Evolutionary conservation across 2,888 invertebrate species (phyloP), one percentile per base, ranked within the genome.

Genomic region (Rhimphoctona megacephalus): DNA sequence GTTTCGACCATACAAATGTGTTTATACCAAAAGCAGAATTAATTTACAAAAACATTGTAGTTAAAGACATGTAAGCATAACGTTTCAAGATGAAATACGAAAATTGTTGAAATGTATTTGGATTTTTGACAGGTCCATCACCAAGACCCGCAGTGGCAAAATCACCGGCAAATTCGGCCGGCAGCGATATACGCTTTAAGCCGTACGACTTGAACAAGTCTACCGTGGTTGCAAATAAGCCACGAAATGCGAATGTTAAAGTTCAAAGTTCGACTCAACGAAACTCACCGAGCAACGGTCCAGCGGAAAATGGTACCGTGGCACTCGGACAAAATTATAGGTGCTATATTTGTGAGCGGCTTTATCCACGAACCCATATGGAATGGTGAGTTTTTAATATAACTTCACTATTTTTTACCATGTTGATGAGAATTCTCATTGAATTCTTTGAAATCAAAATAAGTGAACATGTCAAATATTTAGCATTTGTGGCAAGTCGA

Each of bases 291-390:
- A 88, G 88, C 84, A 93, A 92, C 86, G 93, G 92, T 54, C 93
- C 93, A 61, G 90, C 91, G 19, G 94, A 94, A 88, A 94, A 94
- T 85, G 94, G 94, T 30, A 93, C 91, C 79, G 92, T 92, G 49
- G 90, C 91, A 33, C 86, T 91, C 25, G 94, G 93, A 57, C 93
- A 94, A 90, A 94, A 94, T 88, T 95, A 94, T 89, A 93, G 97
- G 90, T 98, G 98, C 94, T 97, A 97, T 95, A 97, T 98, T 91
- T 98, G 98, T 94, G 96, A 97, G 92, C 96, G 97, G 78, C 95
- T 97, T 72, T 97, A 96, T 95, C 95, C 97, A 85, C 96, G 97
- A 89, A 96, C 96, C 90, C 97, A 97, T 90, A 97, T 98, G 97
- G 97, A 98, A 95, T 98, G 98, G 98, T 93, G 84, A 88, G 90